phyloP scores from a whole-genome alignment of 2,888 invertebrate genomes.

The Andrena hattorfiana region DNA sequence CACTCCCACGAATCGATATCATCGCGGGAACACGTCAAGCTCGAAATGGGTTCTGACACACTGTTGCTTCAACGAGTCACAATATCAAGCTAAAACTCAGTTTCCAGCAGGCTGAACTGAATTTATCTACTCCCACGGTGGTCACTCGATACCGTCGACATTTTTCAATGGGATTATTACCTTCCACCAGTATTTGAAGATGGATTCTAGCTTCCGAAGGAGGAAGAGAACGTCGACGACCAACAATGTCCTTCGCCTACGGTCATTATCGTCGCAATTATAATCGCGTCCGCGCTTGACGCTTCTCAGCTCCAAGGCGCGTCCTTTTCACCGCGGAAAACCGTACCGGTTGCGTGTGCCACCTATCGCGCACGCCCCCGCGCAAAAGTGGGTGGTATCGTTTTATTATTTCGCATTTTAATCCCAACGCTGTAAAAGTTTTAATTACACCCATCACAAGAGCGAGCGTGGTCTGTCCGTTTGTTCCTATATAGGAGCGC shows the following conservation, averaged over 20 bases:
- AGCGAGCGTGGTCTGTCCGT: constrained; percentile 73
- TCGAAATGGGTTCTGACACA: neutral
- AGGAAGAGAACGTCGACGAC: constrained; percentile 50
- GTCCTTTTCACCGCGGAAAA: constrained; percentile 67
- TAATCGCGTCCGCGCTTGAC: constrained; percentile 66
- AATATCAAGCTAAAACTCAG: no score
- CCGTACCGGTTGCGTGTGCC: constrained; percentile 47
- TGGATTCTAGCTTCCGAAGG: constrained; percentile 5
- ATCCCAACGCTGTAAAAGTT: constrained; percentile 73
- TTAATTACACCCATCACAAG: constrained; percentile 77
- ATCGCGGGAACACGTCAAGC: constrained; percentile 43
- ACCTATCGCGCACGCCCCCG: constrained; percentile 55
- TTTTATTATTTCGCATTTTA: constrained; percentile 73
- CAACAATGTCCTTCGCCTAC: constrained; percentile 65
- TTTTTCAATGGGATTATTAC: neutral
- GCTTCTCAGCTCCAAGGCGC: constrained; percentile 65
- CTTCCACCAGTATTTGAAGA: neutral
- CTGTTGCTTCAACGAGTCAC: neutral
- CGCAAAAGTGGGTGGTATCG: constrained; percentile 57
- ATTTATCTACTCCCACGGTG: no score
- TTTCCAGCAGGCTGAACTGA: no score
- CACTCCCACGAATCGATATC: constrained; percentile 40
- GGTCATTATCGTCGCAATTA: constrained; percentile 73
- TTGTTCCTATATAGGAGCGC: constrained; percentile 61
- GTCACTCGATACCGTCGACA: no score